Evolutionary conservation across 2,797 vertebrate genomes (phyloP), one percentile per base, ranked within the genome.

Genomic region (Enteromius unitaeniatus): DNA sequence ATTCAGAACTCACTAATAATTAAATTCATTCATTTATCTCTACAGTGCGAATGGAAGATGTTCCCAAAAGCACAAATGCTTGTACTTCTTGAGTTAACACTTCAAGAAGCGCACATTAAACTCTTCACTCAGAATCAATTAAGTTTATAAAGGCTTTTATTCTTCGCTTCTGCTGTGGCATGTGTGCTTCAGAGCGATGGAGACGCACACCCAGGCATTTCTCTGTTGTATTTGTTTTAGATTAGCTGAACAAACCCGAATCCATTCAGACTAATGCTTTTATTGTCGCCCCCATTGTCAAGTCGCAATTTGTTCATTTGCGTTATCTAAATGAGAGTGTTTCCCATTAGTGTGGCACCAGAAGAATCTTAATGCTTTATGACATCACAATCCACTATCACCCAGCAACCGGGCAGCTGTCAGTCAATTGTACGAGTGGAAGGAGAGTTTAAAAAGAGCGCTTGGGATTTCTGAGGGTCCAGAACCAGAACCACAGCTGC

Each of bases 401-500:
- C 93, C 84, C 14, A 3, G 87, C 84, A 89, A 87, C 76, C 4
- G 67, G 64, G 86, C 79, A 82, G 82, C 91, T 91, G 92, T 89
- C 92, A 92, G 83, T 93, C 90, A 87, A 69, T 14, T 26, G 0
- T 9, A 84, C 10, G 91, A 89, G 91, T 92, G 82, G 93, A 92
- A 90, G 87, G 94, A 87, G 92, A 89, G 95, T 97, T 96, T 95
- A 96, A 96, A 93, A 95, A 89, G 92, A 90, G 90, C 86, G 11
- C 31, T 15, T 34, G 47, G 21, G 83, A 68, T 21, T 23, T 49
- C 49, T 2, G 4, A 42, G 53, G 37, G 37, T 19, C 75, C 83
- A 84, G 72, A 74, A 78, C 53, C 74, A 23, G 40, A 83, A 31
- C 76, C 79, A 31, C 77, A 79, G 49, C 78, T 53, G 74, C 6